phyloP scores from a whole-genome alignment of 2,797 vertebrate genomes.

The Amniataba percoides region DNA sequence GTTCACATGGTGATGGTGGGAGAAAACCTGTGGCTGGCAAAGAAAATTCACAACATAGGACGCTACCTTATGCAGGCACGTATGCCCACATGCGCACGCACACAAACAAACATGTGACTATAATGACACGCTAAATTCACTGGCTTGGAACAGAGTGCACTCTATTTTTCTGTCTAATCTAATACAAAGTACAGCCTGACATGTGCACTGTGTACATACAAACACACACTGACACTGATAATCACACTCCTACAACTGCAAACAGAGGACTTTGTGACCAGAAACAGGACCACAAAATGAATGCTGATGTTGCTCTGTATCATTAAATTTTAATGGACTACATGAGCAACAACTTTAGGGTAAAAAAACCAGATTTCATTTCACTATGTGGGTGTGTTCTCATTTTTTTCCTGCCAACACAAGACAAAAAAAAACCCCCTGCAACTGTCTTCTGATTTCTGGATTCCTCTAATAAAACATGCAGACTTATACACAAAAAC shows the following conservation, averaged over 20 bases:
- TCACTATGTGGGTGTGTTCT: too few relatives aligned
- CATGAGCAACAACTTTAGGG: neutral
- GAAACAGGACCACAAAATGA: too few relatives aligned
- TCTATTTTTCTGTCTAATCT: slow-evolving; percentile 9
- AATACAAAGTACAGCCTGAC: neutral
- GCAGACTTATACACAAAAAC: too few relatives aligned
- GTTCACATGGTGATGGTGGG: slow-evolving; percentile 30
- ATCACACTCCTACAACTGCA: too few relatives aligned
- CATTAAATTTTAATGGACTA: neutral
- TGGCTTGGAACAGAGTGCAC: slow-evolving; percentile 14
- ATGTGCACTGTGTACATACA: neutral
- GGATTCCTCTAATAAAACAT: too few relatives aligned
- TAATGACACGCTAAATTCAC: slow-evolving; percentile 11
- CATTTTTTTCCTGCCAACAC: neutral
- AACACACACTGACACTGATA: neutral
- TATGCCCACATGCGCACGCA: neutral
- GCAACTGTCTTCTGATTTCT: too few relatives aligned
- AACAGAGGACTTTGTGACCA: too few relatives aligned
- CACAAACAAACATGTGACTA: slow-evolving; percentile 18
- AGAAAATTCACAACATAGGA: slow-evolving; percentile 8
- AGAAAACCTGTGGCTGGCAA: slow-evolving; percentile 26
- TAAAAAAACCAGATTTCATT: neutral
- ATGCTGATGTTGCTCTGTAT: too few relatives aligned
- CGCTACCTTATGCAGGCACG: slow-evolving; percentile 19
- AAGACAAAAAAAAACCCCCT: too few relatives aligned